Conservation (phyloP, 2,888 invertebrate genomes). For the Drosophila cracens region DNA sequence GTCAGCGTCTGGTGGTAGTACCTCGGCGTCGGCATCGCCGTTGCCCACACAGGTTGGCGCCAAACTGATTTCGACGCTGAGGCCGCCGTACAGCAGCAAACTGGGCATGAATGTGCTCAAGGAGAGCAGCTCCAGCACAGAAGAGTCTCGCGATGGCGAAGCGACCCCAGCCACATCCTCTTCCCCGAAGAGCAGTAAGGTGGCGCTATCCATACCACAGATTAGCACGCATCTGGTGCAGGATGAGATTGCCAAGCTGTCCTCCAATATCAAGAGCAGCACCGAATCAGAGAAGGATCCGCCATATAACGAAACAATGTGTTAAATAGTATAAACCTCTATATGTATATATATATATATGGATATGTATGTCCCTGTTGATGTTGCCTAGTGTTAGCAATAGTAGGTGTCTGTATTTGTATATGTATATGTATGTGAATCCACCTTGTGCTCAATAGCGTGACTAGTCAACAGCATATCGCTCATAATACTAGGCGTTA, state of each 20-base stretch:
- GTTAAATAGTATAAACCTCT: constrained; percentile 66
- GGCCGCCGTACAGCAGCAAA: constrained; percentile 80
- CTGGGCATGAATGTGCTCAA: constrained; percentile 84
- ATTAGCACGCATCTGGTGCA: constrained; percentile 85
- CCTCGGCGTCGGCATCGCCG: constrained; percentile 46
- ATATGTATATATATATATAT: constrained; percentile 1
- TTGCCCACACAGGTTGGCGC: constrained; percentile 67
- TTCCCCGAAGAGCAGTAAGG: constrained; percentile 56
- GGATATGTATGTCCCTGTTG: constrained; percentile 8
- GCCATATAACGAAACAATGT: constrained; percentile 85
- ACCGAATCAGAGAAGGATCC: constrained; percentile 85
- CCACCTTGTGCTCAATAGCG: constrained; percentile 58
- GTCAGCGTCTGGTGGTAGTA: constrained; percentile 18
- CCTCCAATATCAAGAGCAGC: constrained; percentile 85
- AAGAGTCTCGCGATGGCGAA: constrained; percentile 83
- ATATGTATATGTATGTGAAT: constrained; percentile 20
- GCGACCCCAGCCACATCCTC: constrained; percentile 49
- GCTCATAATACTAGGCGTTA: background rate
- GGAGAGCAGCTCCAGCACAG: constrained; percentile 85
- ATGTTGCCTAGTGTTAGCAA: constrained; percentile 13
- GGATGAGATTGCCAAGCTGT: constrained; percentile 85
- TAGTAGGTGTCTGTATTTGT: constrained; percentile 19
- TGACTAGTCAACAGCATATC: constrained; percentile 47
- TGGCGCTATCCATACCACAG: constrained; percentile 80
- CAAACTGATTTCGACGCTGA: constrained; percentile 83